These are phyloP conservation scores for Paedocypris sp. DNA, from an alignment of 2,113 vertebrate species.

Conservation along the genomic window DNA sequence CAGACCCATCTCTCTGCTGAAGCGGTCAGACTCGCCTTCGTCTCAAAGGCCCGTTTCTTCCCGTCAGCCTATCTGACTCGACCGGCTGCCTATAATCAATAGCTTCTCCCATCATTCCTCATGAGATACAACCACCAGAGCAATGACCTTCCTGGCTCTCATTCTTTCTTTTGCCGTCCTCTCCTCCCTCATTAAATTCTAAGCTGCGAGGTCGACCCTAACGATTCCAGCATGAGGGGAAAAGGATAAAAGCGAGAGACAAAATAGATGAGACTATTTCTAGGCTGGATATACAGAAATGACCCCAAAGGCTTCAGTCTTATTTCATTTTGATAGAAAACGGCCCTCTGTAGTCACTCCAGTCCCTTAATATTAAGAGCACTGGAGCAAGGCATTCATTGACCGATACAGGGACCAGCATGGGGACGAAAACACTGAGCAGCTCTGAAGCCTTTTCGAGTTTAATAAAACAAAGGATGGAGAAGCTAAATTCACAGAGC, in stretches of 20 bases:
- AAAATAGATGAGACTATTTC: slow-evolving; percentile 10
- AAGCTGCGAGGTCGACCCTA: slow-evolving; percentile 10
- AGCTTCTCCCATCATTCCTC: slow-evolving; percentile 35
- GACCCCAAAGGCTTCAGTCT: slow-evolving; percentile 11
- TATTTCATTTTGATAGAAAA: slow-evolving; percentile 9
- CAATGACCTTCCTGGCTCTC: slow-evolving; percentile 16
- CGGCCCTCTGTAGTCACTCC: neutral
- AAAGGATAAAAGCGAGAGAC: slow-evolving; percentile 19
- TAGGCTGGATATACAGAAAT: slow-evolving; percentile 1
- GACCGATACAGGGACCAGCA: neutral
- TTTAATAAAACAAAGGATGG: neutral
- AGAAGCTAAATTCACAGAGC: neutral
- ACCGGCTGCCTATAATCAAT: slow-evolving; percentile 53
- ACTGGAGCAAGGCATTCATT: neutral
- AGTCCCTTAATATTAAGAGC: neutral
- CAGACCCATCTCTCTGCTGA: slow-evolving; percentile 6
- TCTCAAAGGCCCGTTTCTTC: neutral
- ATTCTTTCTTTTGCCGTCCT: slow-evolving; percentile 38
- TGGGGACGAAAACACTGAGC: neutral
- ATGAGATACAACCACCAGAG: slow-evolving; percentile 18
- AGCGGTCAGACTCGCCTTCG: neutral
- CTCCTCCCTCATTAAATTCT: slow-evolving; percentile 21
- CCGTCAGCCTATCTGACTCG: slow-evolving; percentile 45
- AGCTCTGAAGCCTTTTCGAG: neutral
- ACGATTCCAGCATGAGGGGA: slow-evolving; percentile 13